Conservation (phyloP, 2,888 invertebrate genomes). For the Tetheella fluctuosa region DNA sequence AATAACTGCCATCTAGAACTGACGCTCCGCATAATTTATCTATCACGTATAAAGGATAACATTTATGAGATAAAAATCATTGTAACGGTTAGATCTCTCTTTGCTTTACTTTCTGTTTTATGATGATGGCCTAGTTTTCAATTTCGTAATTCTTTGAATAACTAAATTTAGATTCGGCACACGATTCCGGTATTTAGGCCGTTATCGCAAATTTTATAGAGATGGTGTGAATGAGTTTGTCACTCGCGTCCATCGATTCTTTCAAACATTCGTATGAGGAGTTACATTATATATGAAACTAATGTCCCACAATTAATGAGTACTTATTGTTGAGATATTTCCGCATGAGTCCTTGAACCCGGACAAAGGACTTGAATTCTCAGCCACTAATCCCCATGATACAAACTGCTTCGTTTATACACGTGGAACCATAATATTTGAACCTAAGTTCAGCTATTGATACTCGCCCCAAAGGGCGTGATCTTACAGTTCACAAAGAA, state of each 20-base stretch:
- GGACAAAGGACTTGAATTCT: too few relatives aligned
- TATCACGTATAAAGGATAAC: conserved; percentile 25
- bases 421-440: not conserved
- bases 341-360: not conserved
- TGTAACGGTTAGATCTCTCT: conserved; percentile 24
- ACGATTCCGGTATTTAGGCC: conserved; percentile 30
- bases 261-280: not conserved
- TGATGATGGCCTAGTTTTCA: conserved; percentile 42
- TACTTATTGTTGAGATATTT: not conserved
- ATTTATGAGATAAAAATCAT: conserved; percentile 26
- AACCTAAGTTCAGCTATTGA: not conserved
- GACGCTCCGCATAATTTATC: conserved; percentile 6
- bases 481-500: not conserved
- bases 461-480: not conserved
- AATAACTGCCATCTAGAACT: not conserved
- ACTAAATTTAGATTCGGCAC: conserved; percentile 39
- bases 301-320: too few relatives aligned
- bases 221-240: not conserved
- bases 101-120: conserved; percentile 38
- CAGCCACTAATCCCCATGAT: not conserved
- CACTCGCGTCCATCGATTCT: not conserved
- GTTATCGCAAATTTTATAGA: conserved; percentile 23
- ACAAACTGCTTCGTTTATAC: not conserved
- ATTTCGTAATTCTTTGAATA: conserved; percentile 39
- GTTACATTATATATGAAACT: not conserved